Conservation (phyloP, 2,113 vertebrate species). For the Paralichthys olivaceus region DNA sequence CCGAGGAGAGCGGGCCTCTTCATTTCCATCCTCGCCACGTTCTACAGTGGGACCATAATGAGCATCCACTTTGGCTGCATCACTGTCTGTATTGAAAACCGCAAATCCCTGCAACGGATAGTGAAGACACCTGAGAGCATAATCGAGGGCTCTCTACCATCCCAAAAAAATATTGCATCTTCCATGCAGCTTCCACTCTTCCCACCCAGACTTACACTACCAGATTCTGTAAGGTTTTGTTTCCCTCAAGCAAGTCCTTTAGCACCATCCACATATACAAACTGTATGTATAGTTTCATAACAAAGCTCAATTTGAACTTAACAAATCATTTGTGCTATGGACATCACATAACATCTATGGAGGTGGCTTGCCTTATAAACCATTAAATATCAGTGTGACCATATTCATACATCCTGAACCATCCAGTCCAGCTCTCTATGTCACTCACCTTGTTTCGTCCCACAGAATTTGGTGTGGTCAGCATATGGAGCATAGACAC, state of each 20-base stretch:
- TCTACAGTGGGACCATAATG: neutral
- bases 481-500: neutral
- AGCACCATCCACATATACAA: too few species aligned
- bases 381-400: neutral
- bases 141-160: neutral
- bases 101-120: neutral
- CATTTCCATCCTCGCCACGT: neutral
- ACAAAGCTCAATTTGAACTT: too few species aligned
- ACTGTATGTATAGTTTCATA: too few species aligned
- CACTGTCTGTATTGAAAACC: neutral
- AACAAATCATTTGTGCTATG: too few species aligned
- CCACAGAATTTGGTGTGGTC: slow-evolving; percentile 75
- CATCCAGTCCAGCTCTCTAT: neutral
- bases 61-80: neutral
- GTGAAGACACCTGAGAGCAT: neutral
- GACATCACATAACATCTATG: neutral
- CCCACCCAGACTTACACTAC: neutral
- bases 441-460: slow-evolving; percentile 87
- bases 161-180: neutral
- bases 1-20: neutral
- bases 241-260: too few species aligned
- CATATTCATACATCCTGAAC: too few species aligned
- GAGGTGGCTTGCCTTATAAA: neutral
- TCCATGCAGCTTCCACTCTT: neutral
- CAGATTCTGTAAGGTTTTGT: too few species aligned